phyloP scores from a whole-genome alignment of 1,140 invertebrate genomes.

The Pygmarrhopalites habei region DNA sequence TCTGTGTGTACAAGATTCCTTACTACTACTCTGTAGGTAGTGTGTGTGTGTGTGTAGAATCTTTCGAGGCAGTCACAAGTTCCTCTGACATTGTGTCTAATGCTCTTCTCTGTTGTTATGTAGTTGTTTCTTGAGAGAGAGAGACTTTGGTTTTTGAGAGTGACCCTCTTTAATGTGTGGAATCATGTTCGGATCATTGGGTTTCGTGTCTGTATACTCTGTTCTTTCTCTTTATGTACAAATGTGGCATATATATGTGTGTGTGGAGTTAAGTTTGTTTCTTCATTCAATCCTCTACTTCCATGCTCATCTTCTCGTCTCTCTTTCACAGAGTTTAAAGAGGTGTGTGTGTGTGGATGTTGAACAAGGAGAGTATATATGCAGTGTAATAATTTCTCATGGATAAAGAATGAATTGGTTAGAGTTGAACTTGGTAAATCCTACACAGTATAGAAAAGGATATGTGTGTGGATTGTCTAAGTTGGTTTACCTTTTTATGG shows the following conservation, averaged over 20 bases:
- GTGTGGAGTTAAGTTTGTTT: neutral
- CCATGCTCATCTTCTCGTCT: neutral
- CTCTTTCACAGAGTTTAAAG: neutral
- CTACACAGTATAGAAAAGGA: neutral
- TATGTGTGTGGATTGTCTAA: neutral
- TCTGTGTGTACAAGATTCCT: too few species aligned
- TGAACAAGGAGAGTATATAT: neutral
- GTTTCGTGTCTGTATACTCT: neutral
- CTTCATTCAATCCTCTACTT: neutral
- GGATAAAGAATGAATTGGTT: neutral
- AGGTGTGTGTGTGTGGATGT: neutral
- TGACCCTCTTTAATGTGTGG: neutral
- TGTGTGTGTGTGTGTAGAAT: too few species aligned
- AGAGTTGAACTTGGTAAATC: neutral
- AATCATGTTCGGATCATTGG: neutral
- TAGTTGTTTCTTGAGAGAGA: too few species aligned
- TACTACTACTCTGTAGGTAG: too few species aligned
- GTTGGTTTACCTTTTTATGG: neutral
- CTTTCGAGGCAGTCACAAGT: too few species aligned
- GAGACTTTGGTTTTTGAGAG: neutral
- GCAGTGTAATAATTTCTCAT: neutral
- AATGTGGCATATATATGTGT: neutral
- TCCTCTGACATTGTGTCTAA: too few species aligned
- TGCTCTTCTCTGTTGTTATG: too few species aligned
- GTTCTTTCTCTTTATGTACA: neutral